Base-by-base conservation (phyloP, 2,888 invertebrate species). In the Cartodere bifasciata region DNA sequence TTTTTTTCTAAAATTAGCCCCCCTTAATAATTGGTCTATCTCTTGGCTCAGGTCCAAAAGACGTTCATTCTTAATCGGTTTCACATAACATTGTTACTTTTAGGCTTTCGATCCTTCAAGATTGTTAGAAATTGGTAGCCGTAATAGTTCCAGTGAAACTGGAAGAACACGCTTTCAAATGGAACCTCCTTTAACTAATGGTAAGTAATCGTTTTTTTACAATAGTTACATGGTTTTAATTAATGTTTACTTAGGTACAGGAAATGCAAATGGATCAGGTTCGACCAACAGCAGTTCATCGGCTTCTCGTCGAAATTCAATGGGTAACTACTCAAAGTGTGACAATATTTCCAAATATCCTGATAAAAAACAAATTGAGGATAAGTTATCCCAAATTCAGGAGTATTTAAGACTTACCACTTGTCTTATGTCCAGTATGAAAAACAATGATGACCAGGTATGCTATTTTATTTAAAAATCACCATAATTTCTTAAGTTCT, bases 331-430 rank as follows among this genome's bases (percentile, higher is more conserved):
- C 15, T 50, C 55, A 11, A 59, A 58, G 43, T 59, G 58, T 46
- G 60, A 61, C 39, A 61, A 61, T 45, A 49, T 58, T 22, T 49
- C 52, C 15, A 61, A 60, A 46, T 71, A 70, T 58, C 75, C 75
- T 4, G 75, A 78, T 42, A 69, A 75, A 29, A 70, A 68, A 13
- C 72, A 77, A 30, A 76, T 81, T 22, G 75, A 79, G 47, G 70
- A 71, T 16, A 68, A 77, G 27, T 61, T 81, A 11, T 71, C 71
- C 35, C 77, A 80, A 57, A 80, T 81, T 39, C 61, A 75, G 28
- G 80, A 80, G 49, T 80, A 79, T 50, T 75, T 80, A 37, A 65
- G 72, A 47, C 72, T 77, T 20, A 80, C 78, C 4, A 70, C 75
- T 14, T 70, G 72, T 2, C 65, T 80, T 39, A 77, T 80, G 54